These are phyloP conservation scores for Manduca sexta DNA, from an alignment of 1,140 invertebrate genomes.

Conservation along the genomic window DNA sequence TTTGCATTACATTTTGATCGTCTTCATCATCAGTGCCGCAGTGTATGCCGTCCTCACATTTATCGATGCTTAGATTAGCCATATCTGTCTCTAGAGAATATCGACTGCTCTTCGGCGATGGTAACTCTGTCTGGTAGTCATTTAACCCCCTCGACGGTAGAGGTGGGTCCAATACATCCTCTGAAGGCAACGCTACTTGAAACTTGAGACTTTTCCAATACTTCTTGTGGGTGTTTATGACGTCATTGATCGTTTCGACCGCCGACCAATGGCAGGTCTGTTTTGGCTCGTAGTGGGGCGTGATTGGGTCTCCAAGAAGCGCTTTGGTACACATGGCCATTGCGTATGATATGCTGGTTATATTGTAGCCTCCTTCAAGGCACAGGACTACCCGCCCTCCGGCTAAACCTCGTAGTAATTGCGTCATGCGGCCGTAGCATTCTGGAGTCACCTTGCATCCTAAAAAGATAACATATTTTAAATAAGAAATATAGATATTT, in stretches of 20 bases:
- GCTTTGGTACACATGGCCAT: slow-evolving; percentile 91
- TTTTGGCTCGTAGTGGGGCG: slow-evolving; percentile 62
- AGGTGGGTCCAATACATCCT: slow-evolving; percentile 64
- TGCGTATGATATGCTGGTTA: slow-evolving; percentile 87
- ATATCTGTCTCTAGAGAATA: slow-evolving; percentile 31
- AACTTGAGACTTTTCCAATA: slow-evolving; percentile 85
- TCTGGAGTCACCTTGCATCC: slow-evolving; percentile 90
- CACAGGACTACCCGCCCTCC: slow-evolving; percentile 87
- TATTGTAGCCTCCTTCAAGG: slow-evolving; percentile 96
- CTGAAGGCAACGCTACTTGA: slow-evolving; percentile 73
- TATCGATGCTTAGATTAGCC: slow-evolving; percentile 33
- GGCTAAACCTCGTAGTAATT: slow-evolving; percentile 87
- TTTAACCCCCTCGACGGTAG: slow-evolving; percentile 53
- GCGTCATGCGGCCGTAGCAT: slow-evolving; percentile 92
- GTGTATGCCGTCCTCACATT: slow-evolving; percentile 47
- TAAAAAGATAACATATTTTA: slow-evolving; percentile 17
- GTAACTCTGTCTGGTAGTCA: neutral
- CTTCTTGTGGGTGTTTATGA: slow-evolving; percentile 78
- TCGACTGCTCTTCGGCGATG: slow-evolving; percentile 1
- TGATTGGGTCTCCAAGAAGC: slow-evolving; percentile 87
- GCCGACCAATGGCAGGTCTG: slow-evolving; percentile 75
- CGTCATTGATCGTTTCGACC: slow-evolving; percentile 80
- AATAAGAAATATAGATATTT: neutral
- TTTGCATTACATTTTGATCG: slow-evolving; percentile 4
- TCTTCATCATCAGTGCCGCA: slow-evolving; percentile 51